Base-by-base conservation (phyloP, 2,797 vertebrate species). In the Tragelaphus oryx region DNA sequence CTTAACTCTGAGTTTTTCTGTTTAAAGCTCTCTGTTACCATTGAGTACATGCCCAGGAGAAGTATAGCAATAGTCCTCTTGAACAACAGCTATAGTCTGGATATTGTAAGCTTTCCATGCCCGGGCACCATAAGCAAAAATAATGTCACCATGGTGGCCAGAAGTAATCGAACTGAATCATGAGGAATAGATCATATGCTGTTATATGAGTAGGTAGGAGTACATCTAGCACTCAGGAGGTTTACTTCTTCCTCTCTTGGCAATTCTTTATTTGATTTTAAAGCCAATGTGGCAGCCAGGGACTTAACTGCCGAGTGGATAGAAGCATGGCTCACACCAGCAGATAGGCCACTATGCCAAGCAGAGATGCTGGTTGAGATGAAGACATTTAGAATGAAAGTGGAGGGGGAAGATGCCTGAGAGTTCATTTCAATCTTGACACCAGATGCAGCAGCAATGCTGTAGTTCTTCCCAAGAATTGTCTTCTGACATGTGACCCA, bases 1-100 rank as follows among this genome's bases (percentile, higher is more conserved):
- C 44, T 16, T 8, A 75, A 24, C 16, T 84, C 52, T 68, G 57
- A 24, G 30, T 11, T 79, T 22, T 26, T 16, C 28, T 14, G 10
- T 33, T 71, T 79, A 44, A 6, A 46, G n/a, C 22, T 78, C 41
- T 17, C 48, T 50, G 14, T 76, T 76, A 44, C 16, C 22, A 57
- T 3, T 57, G 13, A 0, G 0, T 16, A 24, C 2, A 0, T 48
- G 37, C 44, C 4, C 55, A 28, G 17, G 30, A 59, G 54, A 41
- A 76, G 12, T 41, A 17, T 6, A 7, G 4, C 20, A 37, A 55
- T 5, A 71, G 10, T n/a, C 6, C 6, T 3, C 8, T 83, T 71
- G 28, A 44, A 13, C 6, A 60, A 18, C 1, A n/a, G n/a, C 6
- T 82, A 5, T 2, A 14, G 10, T 16, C 20, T 57, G 24, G n/a